Evolutionary conservation across 2,888 invertebrate genomes (phyloP).

Genomic region (Achlya flavicornis): DNA sequence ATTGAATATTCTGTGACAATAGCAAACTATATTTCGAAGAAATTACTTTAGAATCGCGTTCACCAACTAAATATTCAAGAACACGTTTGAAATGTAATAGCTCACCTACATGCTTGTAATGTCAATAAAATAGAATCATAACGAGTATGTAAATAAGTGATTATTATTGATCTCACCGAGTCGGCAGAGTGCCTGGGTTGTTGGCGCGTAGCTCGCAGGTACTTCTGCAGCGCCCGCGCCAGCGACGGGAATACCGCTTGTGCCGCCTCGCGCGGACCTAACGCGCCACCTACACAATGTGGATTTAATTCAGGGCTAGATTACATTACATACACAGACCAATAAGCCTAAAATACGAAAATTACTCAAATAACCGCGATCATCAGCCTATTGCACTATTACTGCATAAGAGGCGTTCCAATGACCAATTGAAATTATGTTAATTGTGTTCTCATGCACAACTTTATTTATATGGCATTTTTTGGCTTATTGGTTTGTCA

Average conservation of each 20-base stretch:
- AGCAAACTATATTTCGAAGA: not conserved
- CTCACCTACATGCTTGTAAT: not conserved
- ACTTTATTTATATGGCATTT: too few relatives aligned
- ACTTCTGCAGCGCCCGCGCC: slow-evolving; percentile 98
- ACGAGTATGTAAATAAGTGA: slow-evolving; percentile 11
- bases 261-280: slow-evolving; percentile 98
- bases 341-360: too few relatives aligned
- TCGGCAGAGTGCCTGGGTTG: slow-evolving; percentile 98
- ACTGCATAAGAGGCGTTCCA: too few relatives aligned
- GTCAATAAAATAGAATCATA: slow-evolving; percentile 12
- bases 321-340: too few relatives aligned
- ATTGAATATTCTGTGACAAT: not conserved
- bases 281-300: slow-evolving; percentile 84
- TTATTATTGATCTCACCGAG: slow-evolving; percentile 78
- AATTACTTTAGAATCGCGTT: not conserved
- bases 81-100: not conserved
- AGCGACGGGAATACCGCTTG: slow-evolving; percentile 99
- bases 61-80: not conserved
- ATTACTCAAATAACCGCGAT: too few relatives aligned
- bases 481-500: too few relatives aligned
- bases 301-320: not conserved
- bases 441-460: too few relatives aligned
- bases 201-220: slow-evolving; percentile 96
- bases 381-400: too few relatives aligned
- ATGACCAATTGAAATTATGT: too few relatives aligned